Percentiles rank a stretch among this genome's conserved stretches.
Conservation (phyloP, 2,797 vertebrate genomes). For the Hydrolagus colliei region DNA sequence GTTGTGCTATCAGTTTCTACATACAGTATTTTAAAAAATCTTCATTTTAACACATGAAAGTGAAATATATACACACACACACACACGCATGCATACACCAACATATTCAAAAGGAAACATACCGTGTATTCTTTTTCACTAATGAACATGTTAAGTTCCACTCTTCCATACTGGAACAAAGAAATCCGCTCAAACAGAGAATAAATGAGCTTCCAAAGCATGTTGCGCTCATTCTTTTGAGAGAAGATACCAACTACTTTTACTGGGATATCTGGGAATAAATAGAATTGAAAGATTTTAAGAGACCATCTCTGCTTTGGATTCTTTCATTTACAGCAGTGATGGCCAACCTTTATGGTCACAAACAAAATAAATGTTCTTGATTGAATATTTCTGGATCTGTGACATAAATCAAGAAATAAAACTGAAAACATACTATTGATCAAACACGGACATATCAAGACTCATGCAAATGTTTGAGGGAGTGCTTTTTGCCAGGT, state of each 20-base stretch:
- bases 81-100: background rate
- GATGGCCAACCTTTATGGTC: no score
- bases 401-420: no score
- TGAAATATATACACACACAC: background rate
- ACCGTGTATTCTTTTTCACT: conserved; percentile 78
- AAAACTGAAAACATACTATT: no score
- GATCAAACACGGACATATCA: no score
- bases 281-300: conserved; percentile 1
- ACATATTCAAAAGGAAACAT: conserved; percentile 36
- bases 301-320: no score
- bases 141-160: conserved; percentile 81
- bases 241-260: conserved; percentile 77
- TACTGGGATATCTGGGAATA: conserved; percentile 64
- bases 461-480: no score
- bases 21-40: conserved; percentile 38
- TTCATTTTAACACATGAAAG: conserved; percentile 11
- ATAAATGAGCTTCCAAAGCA: conserved; percentile 73
- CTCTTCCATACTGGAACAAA: conserved; percentile 76
- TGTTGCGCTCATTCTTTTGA: conserved; percentile 54
- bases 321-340: no score
- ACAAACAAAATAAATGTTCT: no score
- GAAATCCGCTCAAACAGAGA: conserved; percentile 69
- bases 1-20: conserved; percentile 65
- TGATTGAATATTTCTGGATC: no score
- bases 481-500: no score